Percentiles rank a stretch among this genome's conserved stretches.
Evolutionary conservation across 2,113 vertebrate genomes (phyloP).

Genomic region (Orthonyx spaldingii): DNA sequence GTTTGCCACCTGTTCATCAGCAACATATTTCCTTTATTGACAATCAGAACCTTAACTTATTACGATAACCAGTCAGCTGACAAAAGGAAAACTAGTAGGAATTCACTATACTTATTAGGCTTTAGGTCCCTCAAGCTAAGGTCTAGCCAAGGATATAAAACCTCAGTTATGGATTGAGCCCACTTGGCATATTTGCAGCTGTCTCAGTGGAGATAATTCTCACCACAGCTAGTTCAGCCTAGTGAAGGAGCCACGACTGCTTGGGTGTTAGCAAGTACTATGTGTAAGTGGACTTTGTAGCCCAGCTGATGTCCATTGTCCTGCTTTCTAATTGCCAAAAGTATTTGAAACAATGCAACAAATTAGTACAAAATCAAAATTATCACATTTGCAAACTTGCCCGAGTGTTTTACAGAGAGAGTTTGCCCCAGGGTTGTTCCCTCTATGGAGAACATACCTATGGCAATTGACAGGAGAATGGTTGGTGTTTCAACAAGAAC

Average conservation of each 20-base stretch:
- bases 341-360: not conserved
- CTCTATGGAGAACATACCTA: not conserved
- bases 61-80: not conserved
- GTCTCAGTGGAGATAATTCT: not conserved
- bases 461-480: not conserved
- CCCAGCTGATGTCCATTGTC: not conserved
- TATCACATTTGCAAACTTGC: not conserved
- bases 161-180: not conserved
- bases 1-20: not conserved
- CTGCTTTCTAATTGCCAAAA: not conserved
- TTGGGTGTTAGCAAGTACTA: not conserved
- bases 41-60: not conserved
- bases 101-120: not conserved
- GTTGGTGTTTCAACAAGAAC: not conserved
- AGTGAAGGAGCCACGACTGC: not conserved
- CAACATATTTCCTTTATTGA: not conserved
- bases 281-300: not conserved
- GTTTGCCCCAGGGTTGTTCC: not conserved
- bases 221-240: not conserved
- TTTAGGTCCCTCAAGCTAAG: not conserved
- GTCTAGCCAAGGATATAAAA: not conserved
- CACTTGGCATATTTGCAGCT: not conserved
- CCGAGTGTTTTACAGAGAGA: not conserved
- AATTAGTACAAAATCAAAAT: not conserved
- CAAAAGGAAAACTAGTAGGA: not conserved